Evolutionary conservation across 2,888 invertebrate genomes (phyloP).

Genomic region (Watsonalla cultraria): DNA sequence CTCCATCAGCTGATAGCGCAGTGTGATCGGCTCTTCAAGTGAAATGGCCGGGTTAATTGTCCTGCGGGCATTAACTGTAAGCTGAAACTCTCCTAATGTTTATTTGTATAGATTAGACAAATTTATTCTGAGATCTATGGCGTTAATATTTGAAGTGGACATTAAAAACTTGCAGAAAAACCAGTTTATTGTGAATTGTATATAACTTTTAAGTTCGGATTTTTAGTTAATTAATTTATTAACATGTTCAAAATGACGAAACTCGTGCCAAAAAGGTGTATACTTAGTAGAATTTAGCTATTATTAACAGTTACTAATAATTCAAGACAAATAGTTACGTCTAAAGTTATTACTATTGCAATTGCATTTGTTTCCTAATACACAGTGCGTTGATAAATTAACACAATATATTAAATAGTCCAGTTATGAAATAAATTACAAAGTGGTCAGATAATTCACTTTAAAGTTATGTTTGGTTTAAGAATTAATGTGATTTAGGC

Average conservation of each 20-base stretch:
- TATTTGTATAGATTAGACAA: neutral
- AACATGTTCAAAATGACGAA: no score
- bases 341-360: constrained; percentile 30
- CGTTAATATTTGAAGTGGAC: neutral
- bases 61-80: neutral
- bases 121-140: neutral
- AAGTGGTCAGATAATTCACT: neutral
- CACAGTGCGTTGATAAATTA: constrained; percentile 13
- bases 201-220: no score
- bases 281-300: neutral
- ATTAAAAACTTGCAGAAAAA: no score
- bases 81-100: constrained; percentile 2
- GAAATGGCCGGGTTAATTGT: constrained; percentile 3
- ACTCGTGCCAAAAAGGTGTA: no score
- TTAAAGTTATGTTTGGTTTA: neutral
- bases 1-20: constrained; percentile 55
- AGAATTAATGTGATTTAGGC: neutral
- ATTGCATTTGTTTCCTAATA: constrained; percentile 24
- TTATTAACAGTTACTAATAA: constrained; percentile 15
- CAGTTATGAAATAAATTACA: constrained; percentile 5
- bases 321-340: constrained; percentile 32
- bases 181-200: no score
- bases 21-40: constrained; percentile 5
- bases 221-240: no score
- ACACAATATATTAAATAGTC: constrained; percentile 14